Evolutionary conservation across 2,113 vertebrate genomes (phyloP), one percentile per base, ranked within the genome.

Genomic region (Lagopus leucura): DNA sequence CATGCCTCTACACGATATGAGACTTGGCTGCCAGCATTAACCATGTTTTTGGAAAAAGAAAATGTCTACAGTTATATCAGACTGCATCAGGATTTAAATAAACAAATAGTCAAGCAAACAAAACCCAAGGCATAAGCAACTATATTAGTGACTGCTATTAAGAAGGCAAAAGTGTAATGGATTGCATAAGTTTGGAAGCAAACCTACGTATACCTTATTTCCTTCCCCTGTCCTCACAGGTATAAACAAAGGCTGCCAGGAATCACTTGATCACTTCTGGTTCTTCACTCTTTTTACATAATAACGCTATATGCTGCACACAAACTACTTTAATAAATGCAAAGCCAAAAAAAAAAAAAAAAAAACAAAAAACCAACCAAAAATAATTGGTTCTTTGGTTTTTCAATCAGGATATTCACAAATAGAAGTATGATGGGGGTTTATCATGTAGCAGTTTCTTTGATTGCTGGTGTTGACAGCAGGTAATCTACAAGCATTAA

Each of bases 331-430:
- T 42, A 65, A 75, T 47, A 28, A 55, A 30, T 5, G 17, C 28
- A 83, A 1, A 2, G 1, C 1, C 13, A 16, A 17, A 52, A 27
- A 48, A 24, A 1, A 1, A 11, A 20, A 47, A 47, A 74, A 50
- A 74, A 60, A 27, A 74, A 50, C 71, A 60, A 27, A 45, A 60
- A 61, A 38, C 9, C 38, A 38, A 10, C 38, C 38, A 38, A 38
- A 38, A 38, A 38, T 38, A 38, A 40, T 40, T 40, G 27, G 27
- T 54, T 10, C 57, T 34, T 73, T 57, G 4, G 3, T 60, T 81
- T 61, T 86, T 86, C 21, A 30, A 10, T 61, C 3, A 80, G 34
- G 6, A 47, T 64, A 74, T 12, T 50, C 10, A 67, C 8, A 66
- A 74, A 75, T 7, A 75, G 25, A 66, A 74, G 8, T 8, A 87